A percentile compares a stretch with the other conserved stretches of the same genome.
These are phyloP conservation scores for Hycleus phaleratus DNA, from an alignment of 1,140 invertebrate genomes.

Conservation along the genomic window DNA sequence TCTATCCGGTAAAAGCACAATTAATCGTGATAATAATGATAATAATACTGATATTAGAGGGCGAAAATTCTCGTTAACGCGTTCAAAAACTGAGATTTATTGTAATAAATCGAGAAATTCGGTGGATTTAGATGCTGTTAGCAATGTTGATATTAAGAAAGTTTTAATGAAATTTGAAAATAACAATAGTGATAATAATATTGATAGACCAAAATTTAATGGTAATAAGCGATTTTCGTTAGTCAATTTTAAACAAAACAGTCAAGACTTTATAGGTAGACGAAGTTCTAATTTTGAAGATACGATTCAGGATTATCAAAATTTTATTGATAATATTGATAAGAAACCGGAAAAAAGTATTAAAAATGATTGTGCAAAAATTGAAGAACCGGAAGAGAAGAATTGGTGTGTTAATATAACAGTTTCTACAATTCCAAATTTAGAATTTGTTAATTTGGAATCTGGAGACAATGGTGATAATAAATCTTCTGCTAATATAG, in stretches of 20 bases:
- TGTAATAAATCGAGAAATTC: slow-evolving; percentile 30
- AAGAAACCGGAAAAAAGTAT: slow-evolving; percentile 4
- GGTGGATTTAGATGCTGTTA: slow-evolving; percentile 37
- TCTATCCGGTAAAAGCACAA: slow-evolving; percentile 30
- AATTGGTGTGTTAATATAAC: slow-evolving; percentile 28
- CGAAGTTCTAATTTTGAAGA: slow-evolving; percentile 15
- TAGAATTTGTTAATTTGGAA: slow-evolving; percentile 18
- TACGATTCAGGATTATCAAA: slow-evolving; percentile 28
- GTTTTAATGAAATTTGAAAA: slow-evolving; percentile 37
- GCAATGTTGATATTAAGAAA: slow-evolving; percentile 37
- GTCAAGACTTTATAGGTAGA: background rate
- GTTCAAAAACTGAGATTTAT: slow-evolving; percentile 38
- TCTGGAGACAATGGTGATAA: background rate
- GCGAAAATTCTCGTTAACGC: slow-evolving; percentile 20
- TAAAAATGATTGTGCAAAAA: background rate
- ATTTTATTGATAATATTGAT: slow-evolving; percentile 22
- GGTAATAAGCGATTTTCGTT: slow-evolving; percentile 18
- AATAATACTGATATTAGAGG: slow-evolving; percentile 1
- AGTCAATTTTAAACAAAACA: slow-evolving; percentile 8
- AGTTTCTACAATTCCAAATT: slow-evolving; percentile 22
- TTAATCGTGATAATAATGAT: slow-evolving; percentile 4
- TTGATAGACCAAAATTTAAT: background rate
- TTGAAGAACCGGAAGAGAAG: too few species aligned
- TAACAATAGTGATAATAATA: background rate
- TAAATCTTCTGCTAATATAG: too few species aligned